A percentile compares a stretch with the other conserved stretches of the same genome.
Evolutionary conservation across 1,140 invertebrate species (phyloP).

Genomic region (Drosophila elegans): DNA sequence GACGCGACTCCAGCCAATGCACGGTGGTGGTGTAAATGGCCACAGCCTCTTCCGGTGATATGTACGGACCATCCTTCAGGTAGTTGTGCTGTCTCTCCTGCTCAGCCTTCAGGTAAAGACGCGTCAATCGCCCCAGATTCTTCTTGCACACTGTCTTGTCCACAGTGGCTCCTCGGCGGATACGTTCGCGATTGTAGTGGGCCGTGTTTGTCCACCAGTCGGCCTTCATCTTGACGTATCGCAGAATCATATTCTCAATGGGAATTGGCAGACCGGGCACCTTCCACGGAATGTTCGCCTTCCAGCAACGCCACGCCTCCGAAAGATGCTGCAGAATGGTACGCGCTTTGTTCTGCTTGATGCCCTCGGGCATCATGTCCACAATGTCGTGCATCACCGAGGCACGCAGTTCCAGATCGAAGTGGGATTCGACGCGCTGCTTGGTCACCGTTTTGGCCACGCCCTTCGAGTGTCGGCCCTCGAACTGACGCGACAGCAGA

Average conservation of each 20-base stretch:
- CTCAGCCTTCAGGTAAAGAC: slow-evolving; percentile 99
- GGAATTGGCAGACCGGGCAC: slow-evolving; percentile 99
- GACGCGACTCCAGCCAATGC: slow-evolving; percentile 98
- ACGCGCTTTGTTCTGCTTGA: slow-evolving; percentile 99
- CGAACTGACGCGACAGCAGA: slow-evolving; percentile 98
- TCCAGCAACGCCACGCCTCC: slow-evolving; percentile 99
- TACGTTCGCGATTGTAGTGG: slow-evolving; percentile 99
- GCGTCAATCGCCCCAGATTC: slow-evolving; percentile 97
- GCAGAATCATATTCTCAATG: slow-evolving; percentile 99
- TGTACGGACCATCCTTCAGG: slow-evolving; percentile 99
- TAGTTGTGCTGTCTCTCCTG: slow-evolving; percentile 99
- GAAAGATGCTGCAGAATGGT: slow-evolving; percentile 99
- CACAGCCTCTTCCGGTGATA: slow-evolving; percentile 99
- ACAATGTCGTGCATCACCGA: slow-evolving; percentile 99
- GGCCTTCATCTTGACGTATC: slow-evolving; percentile 99
- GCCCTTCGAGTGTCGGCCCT: slow-evolving; percentile 99
- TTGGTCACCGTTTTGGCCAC: slow-evolving; percentile 99
- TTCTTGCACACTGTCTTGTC: slow-evolving; percentile 99
- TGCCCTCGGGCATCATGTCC: slow-evolving; percentile 99
- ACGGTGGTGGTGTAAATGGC: slow-evolving; percentile 99
- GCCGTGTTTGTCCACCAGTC: slow-evolving; percentile 99
- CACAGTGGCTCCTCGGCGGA: slow-evolving; percentile 96
- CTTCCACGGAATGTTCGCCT: slow-evolving; percentile 99
- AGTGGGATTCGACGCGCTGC: slow-evolving; percentile 99
- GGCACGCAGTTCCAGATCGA: slow-evolving; percentile 98